Base-by-base conservation (phyloP, 2,888 invertebrate genomes). In the Lycia hirtaria region DNA sequence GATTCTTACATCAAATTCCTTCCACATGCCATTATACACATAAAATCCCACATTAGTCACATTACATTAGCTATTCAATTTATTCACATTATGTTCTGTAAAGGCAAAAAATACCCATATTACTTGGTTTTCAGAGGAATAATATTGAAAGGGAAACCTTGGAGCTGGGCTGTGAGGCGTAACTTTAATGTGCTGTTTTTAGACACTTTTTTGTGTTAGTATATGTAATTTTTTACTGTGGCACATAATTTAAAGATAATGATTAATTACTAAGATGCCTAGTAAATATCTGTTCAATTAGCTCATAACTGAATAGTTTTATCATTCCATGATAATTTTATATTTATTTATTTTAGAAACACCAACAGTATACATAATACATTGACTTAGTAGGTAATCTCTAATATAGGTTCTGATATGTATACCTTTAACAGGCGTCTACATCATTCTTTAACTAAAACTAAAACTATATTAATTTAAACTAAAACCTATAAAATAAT, bases 81-180 rank as follows among this genome's bases (percentile, higher is more conserved):
- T 20, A 22, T 38, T 38, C 19, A 9, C 10, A 6, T 20, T 12
- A 22, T 12, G n/a, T 20, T n/a, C 20, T 22, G 4, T 20, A 20
- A n/a, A 1, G 12, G 12, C 38, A 38, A 38, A 38, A 12, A 22
- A 38, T 22, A 12, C 22, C 3, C 3, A 20, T 38, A 9, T 12
- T n/a, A 6, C 20, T 38, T 5, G 12, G 26, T 35, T 35, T 28
- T 26, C 28, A 53, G 20, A 28, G 9, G 20, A 41, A 33, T 33
- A 19, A 3, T 26, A 15, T 14, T 43, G 15, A 35, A 43, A 43
- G 20, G 7, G 19, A 43, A 43, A 38, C 40, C 45, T 53, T 47
- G 38, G 17, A 32, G 10, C 7, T 14, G 38, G n/a, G 20, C 53
- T 15, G 45, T 38, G 37, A 38, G 40, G 32, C 24, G 4, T 53